Evolutionary conservation across 2,113 vertebrate genomes (phyloP).

Genomic region (Nyctibius bracteatus): DNA sequence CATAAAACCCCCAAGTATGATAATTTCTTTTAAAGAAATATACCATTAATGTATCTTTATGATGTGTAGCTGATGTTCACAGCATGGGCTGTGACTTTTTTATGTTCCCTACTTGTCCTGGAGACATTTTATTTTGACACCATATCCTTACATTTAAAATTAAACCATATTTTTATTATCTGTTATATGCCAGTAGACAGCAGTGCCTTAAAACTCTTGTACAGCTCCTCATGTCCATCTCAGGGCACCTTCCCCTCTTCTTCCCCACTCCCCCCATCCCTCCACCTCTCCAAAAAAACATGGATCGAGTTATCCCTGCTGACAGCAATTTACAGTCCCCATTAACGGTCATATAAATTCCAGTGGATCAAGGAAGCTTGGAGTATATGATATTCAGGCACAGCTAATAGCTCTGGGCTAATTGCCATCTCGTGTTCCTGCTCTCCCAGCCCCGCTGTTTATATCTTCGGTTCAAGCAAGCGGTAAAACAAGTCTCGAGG

Average conservation of each 20-base stretch:
- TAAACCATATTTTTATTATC: constrained; percentile 61
- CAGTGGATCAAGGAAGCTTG: constrained; percentile 61
- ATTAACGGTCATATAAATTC: constrained; percentile 62
- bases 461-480: background rate
- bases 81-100: constrained; percentile 51
- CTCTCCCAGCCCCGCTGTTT: constrained; percentile 5
- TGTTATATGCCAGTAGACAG: constrained; percentile 44
- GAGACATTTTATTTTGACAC: constrained; percentile 54
- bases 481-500: constrained; percentile 34
- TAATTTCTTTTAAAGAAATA: constrained; percentile 57
- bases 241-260: background rate
- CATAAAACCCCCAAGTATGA: constrained; percentile 56
- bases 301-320: constrained; percentile 22
- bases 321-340: constrained; percentile 60
- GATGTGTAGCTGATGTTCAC: constrained; percentile 66
- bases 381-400: constrained; percentile 41
- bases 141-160: background rate
- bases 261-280: background rate
- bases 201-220: constrained; percentile 11
- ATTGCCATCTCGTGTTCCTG: constrained; percentile 56
- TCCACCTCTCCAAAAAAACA: background rate
- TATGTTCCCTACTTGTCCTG: constrained; percentile 36
- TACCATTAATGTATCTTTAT: constrained; percentile 71
- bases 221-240: background rate
- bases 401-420: constrained; percentile 66